These are phyloP conservation scores for Drosophila subpulchrella DNA, from an alignment of 1,140 invertebrate genomes.

Conservation along the genomic window DNA sequence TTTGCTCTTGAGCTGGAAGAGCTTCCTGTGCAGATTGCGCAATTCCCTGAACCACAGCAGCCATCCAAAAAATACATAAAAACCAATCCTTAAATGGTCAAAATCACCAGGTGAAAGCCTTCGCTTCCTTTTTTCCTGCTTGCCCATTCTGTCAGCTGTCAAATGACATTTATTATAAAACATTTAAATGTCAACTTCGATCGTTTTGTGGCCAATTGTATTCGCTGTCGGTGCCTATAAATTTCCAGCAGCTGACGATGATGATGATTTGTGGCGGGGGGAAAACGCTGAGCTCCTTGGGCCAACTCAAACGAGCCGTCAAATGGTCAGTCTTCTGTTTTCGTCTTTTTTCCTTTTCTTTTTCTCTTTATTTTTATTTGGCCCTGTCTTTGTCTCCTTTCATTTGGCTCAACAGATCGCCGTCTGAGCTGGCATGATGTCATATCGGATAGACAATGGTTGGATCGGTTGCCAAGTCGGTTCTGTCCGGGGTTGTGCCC, in stretches of 20 bases:
- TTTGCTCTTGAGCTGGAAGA: conserved; percentile 39
- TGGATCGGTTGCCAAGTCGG: conserved; percentile 29
- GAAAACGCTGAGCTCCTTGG: conserved; percentile 23
- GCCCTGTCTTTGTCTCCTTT: conserved; percentile 24
- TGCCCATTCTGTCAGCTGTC: conserved; percentile 69
- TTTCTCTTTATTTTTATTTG: conserved; percentile 19
- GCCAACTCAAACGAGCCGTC: conserved; percentile 41
- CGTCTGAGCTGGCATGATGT: conserved; percentile 41
- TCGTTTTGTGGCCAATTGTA: conserved; percentile 46
- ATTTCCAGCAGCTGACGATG: conserved; percentile 43
- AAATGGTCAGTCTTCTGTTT: conserved; percentile 54
- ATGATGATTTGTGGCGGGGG: conserved; percentile 34
- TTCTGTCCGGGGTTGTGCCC: conserved; percentile 3
- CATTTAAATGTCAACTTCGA: conserved; percentile 75
- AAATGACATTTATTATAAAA: conserved; percentile 78
- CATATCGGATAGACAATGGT: conserved; percentile 48
- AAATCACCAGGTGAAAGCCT: conserved; percentile 55
- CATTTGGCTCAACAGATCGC: conserved; percentile 34
- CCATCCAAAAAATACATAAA: conserved; percentile 2
- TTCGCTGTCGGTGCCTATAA: conserved; percentile 54
- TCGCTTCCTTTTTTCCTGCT: conserved; percentile 6
- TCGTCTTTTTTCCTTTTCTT: conserved; percentile 29
- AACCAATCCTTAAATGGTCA: conserved; percentile 34
- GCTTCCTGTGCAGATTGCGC: conserved; percentile 53
- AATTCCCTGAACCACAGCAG: conserved; percentile 28